Evolutionary conservation across 2,888 invertebrate species (phyloP).

Genomic region (Platycheirus rosarum): DNA sequence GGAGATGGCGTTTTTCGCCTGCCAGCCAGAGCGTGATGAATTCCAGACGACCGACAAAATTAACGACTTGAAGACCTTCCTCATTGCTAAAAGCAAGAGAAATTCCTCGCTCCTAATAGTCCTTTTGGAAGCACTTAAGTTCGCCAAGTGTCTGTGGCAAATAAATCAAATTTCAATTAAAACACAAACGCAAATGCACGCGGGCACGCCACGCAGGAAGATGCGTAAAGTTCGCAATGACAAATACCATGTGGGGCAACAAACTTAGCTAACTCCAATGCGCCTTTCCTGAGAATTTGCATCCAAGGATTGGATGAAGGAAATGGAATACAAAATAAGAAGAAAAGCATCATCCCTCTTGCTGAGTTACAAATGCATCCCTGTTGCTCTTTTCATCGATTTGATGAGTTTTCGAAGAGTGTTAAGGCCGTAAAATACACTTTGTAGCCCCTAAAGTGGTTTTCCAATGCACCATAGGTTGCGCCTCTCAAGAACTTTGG

Average conservation of each 20-base stretch:
- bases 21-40: constrained; percentile 53
- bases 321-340: not conserved
- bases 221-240: constrained; percentile 56
- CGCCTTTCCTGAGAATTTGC: constrained; percentile 1
- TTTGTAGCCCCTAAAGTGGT: constrained; percentile 19
- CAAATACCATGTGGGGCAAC: constrained; percentile 46
- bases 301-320: not conserved
- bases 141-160: constrained; percentile 34
- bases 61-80: constrained; percentile 42
- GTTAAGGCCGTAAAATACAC: constrained; percentile 26
- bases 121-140: constrained; percentile 50
- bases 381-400: not conserved
- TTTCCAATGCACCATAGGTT: not conserved
- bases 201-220: not conserved
- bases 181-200: constrained; percentile 19
- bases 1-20: constrained; percentile 50
- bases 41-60: constrained; percentile 61
- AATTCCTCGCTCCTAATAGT: constrained; percentile 13
- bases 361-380: too few relatives aligned
- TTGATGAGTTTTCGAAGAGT: constrained; percentile 32
- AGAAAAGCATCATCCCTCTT: not conserved
- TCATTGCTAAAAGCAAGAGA: constrained; percentile 17
- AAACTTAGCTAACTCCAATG: constrained; percentile 24
- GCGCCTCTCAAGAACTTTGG: constrained; percentile 41
- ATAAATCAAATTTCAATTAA: constrained; percentile 52